These are phyloP conservation scores for Glaucidium brasilianum DNA, from an alignment of 2,113 vertebrate species.

Conservation along the genomic window DNA sequence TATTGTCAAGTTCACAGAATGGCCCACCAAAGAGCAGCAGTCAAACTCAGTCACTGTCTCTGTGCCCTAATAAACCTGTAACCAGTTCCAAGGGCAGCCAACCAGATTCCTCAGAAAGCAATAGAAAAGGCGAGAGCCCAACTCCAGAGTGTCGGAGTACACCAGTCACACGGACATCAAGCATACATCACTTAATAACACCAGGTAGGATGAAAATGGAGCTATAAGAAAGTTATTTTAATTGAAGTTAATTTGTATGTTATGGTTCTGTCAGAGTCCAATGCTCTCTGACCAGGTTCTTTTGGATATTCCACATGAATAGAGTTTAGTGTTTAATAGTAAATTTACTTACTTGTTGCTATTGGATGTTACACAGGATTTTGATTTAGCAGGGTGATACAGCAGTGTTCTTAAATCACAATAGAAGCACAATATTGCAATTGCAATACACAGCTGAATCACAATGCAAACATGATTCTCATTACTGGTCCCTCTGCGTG, in stretches of 20 bases:
- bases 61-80: slow-evolving; percentile 80
- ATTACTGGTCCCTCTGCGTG: neutral
- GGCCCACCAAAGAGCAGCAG: slow-evolving; percentile 83
- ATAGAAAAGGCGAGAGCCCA: slow-evolving; percentile 78
- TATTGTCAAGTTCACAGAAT: slow-evolving; percentile 82
- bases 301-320: neutral
- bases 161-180: slow-evolving; percentile 76
- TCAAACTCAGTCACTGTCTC: slow-evolving; percentile 75
- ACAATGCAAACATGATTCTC: neutral
- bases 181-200: slow-evolving; percentile 81
- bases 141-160: slow-evolving; percentile 71
- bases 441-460: neutral
- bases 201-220: slow-evolving; percentile 73
- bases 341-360: neutral
- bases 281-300: neutral
- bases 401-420: neutral
- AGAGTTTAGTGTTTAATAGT: neutral
- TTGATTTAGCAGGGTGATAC: neutral
- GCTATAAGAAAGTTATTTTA: neutral
- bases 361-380: neutral
- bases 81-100: slow-evolving; percentile 81
- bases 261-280: neutral
- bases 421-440: neutral
- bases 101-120: slow-evolving; percentile 78
- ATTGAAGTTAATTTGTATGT: neutral